Conservation (phyloP, 2,113 vertebrate genomes). For the Ovis canadensis region DNA sequence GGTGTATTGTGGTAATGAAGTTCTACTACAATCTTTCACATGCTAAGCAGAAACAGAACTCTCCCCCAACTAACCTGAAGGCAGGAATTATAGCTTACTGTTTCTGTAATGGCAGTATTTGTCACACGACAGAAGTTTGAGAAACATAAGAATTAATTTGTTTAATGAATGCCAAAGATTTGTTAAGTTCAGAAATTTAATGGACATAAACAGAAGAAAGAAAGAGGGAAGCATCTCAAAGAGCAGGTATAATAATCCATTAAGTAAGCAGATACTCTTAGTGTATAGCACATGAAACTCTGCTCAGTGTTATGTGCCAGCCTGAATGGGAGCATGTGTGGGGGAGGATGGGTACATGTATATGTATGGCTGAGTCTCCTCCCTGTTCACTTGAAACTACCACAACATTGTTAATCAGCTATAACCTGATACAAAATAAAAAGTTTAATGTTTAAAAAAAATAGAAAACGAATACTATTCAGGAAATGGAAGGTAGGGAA, state of each 20-base stretch:
- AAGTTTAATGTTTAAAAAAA: fast-evolving
- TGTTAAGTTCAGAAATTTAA: background rate
- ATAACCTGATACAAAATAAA: background rate
- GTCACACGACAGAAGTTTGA: background rate
- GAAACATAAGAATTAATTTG: background rate
- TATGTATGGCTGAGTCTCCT: background rate
- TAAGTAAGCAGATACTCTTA: background rate
- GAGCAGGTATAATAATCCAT: background rate
- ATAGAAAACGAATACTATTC: background rate
- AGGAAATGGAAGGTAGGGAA: background rate
- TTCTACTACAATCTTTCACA: background rate
- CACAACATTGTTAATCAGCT: background rate
- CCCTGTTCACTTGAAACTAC: background rate
- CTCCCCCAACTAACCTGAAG: background rate
- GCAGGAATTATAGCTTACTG: background rate
- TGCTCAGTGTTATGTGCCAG: background rate
- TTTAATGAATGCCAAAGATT: background rate
- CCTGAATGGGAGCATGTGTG: background rate
- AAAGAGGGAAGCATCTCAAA: background rate
- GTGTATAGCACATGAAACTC: background rate
- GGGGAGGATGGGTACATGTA: background rate
- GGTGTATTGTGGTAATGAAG: background rate
- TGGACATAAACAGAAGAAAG: background rate
- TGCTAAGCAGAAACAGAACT: background rate
- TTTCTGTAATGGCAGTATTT: background rate